Percentiles rank a stretch among this genome's conserved stretches.
These are phyloP conservation scores for Papilio demoleus DNA, from an alignment of 2,888 invertebrate species.

Conservation along the genomic window DNA sequence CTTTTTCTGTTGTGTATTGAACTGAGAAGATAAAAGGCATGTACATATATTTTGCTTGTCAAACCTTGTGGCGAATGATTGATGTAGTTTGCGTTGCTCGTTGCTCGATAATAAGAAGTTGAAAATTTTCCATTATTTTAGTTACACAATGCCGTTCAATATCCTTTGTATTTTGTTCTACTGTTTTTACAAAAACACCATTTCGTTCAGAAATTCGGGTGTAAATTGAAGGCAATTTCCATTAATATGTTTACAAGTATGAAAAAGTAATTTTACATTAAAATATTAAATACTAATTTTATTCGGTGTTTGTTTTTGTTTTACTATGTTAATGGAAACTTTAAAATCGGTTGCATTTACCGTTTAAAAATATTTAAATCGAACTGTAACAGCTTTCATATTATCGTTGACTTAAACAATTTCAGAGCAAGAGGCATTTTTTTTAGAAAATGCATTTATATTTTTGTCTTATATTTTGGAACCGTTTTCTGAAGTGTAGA, in stretches of 20 bases:
- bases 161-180: background rate
- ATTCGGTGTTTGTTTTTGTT: background rate
- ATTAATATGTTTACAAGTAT: too few relatives aligned
- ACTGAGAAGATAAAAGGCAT: conserved; percentile 3
- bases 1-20: background rate
- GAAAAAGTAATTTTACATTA: too few relatives aligned
- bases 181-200: background rate
- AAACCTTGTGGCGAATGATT: conserved; percentile 20
- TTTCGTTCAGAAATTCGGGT: background rate
- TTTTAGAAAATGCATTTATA: background rate
- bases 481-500: background rate
- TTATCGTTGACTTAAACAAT: background rate
- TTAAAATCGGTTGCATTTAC: background rate
- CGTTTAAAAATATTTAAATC: background rate
- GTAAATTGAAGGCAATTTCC: background rate
- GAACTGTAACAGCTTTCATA: too few relatives aligned
- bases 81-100: conserved; percentile 21
- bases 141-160: conserved; percentile 1
- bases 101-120: conserved; percentile 4
- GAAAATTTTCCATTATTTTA: background rate
- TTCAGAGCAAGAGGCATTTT: background rate
- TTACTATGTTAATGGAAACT: background rate
- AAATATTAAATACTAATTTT: background rate
- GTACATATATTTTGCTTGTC: conserved; percentile 9
- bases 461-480: background rate